Evolutionary conservation across 37 sponge, comb jelly and placozoan species (phyloP), one percentile per base, ranked within the genome.

Genomic region (Cliona cf. orientalis): DNA sequence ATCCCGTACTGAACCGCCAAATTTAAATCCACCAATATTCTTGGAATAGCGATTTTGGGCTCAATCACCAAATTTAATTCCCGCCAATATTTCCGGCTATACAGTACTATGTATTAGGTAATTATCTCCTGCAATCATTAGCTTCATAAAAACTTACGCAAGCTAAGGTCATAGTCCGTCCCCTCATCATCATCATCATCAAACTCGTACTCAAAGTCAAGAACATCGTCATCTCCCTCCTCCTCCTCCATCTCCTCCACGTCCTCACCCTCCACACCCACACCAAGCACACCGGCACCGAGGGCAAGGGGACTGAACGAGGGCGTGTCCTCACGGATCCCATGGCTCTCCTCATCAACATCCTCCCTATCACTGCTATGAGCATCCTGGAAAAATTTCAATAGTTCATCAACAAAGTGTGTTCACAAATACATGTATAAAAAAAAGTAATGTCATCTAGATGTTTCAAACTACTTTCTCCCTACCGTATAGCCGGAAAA

Each of bases 181-280:
- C 62, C 78, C 31, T 92, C 84, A 12, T 85, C 81, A 4, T 86
- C 89, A 3, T 88, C 91, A n/a, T 92, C 93, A 2, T 89, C 91
- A 63, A 82, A 81, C 33, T 86, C 88, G 46, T 78, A 87, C 31
- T 80, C 95, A 40, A 83, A 66, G 28, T 82, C 87, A n/a, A 78
- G 84, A 39, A 74, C 86, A 4, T 85, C 94, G 33, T 80, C 72
- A 14, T 59, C 91, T 17, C 76, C 90, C 2, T 74, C 87, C 22
- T 78, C 83, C 1, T 82, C 87, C n/a, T 77, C 92, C 35, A 76
- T 88, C 11, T 79, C 90, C 37, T 69, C 91, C 33, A 69, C 86
- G 17, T 90, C 91, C 5, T 74, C 86, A 29, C 42, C 78, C 29
- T 58, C 71, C 40, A 21, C 69, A 9, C 25, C 69, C 37, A 35